Percentiles rank a stretch among this genome's conserved stretches.
phyloP scores from a whole-genome alignment of 2,113 vertebrate genomes.

The Thomomys bottae region DNA sequence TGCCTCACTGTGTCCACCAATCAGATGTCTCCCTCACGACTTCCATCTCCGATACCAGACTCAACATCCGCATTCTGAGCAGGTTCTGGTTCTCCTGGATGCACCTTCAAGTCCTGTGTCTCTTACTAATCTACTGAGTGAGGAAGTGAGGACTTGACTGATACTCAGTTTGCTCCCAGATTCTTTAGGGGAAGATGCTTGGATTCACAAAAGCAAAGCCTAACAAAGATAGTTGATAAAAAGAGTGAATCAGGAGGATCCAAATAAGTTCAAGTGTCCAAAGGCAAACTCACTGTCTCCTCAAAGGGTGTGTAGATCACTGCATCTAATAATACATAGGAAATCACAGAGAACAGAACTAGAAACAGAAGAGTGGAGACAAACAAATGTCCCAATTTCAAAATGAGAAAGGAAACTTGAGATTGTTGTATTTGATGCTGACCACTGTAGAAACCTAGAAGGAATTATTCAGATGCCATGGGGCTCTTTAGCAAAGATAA shows the following conservation, averaged over 20 bases:
- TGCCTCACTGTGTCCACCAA: not conserved
- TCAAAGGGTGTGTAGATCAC: slow-evolving; percentile 5
- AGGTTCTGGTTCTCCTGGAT: not conserved
- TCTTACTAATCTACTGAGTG: fast-evolving
- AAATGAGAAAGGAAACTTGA: slow-evolving; percentile 9
- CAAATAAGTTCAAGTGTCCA: slow-evolving; percentile 40
- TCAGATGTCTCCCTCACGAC: not conserved
- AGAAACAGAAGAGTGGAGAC: slow-evolving; percentile 19
- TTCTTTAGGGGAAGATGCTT: slow-evolving; percentile 3
- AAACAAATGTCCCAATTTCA: slow-evolving; percentile 17
- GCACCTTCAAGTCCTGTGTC: not conserved
- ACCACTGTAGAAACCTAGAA: slow-evolving; percentile 44
- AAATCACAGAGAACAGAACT: not conserved
- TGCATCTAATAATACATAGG: not conserved
- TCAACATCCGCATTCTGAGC: not conserved
- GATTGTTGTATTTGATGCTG: not conserved
- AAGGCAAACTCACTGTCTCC: slow-evolving; percentile 36
- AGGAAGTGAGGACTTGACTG: not conserved
- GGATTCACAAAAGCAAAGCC: not conserved
- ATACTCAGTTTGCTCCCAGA: not conserved
- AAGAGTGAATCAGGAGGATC: not conserved
- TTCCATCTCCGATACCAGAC: not conserved
- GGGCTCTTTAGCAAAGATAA: slow-evolving; percentile 73
- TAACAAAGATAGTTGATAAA: not conserved
- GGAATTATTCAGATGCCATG: slow-evolving; percentile 50